Evolutionary conservation across 2,113 vertebrate genomes (phyloP).

Genomic region (Planiliza haematocheilus): DNA sequence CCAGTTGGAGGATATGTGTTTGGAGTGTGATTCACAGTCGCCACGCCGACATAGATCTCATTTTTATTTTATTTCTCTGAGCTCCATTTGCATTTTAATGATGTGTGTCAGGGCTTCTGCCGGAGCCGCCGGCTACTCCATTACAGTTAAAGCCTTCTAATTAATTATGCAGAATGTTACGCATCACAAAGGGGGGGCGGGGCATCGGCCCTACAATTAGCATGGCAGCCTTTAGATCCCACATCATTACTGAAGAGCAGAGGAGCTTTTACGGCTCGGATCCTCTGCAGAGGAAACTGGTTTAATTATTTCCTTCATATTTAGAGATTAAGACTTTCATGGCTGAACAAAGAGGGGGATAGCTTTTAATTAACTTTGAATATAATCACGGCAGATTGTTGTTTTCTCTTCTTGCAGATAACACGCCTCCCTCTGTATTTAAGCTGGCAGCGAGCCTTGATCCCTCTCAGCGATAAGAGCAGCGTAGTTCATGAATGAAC

Average conservation of each 20-base stretch:
- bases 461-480: slow-evolving; percentile 44
- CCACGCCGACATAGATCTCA: slow-evolving; percentile 61
- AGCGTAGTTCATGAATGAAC: slow-evolving; percentile 37
- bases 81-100: slow-evolving; percentile 82
- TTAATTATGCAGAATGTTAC: slow-evolving; percentile 78
- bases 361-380: slow-evolving; percentile 67
- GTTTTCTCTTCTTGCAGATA: slow-evolving; percentile 28
- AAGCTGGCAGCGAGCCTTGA: slow-evolving; percentile 45
- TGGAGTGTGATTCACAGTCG: slow-evolving; percentile 57
- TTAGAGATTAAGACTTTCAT: slow-evolving; percentile 53
- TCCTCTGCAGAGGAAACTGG: slow-evolving; percentile 6
- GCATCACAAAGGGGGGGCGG: slow-evolving; percentile 67
- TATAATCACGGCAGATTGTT: slow-evolving; percentile 49
- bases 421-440: slow-evolving; percentile 19
- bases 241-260: slow-evolving; percentile 33
- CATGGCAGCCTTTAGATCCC: slow-evolving; percentile 47
- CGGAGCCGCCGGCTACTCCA: slow-evolving; percentile 70
- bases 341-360: slow-evolving; percentile 21
- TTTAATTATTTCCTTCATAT: slow-evolving; percentile 37
- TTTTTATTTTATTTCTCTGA: slow-evolving; percentile 66
- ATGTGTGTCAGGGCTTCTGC: slow-evolving; percentile 71
- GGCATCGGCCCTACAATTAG: slow-evolving; percentile 53
- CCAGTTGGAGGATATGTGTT: slow-evolving; percentile 16
- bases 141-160: slow-evolving; percentile 65
- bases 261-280: background rate